Evolutionary conservation across 2,888 invertebrate genomes (phyloP).

Genomic region (Brachypterus glaber): DNA sequence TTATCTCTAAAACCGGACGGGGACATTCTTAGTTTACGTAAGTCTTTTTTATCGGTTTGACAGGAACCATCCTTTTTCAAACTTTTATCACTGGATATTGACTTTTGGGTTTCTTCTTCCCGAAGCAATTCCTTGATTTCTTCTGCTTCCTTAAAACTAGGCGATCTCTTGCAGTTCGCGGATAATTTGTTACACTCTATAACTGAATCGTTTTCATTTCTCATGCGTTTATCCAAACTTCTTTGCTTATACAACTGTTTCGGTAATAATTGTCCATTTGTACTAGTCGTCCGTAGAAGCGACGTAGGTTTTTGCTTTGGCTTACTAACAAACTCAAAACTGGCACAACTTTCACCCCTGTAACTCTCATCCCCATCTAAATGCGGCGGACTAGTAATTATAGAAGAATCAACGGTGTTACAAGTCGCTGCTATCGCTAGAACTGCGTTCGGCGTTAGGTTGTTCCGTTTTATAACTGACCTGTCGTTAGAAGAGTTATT

Average conservation of each 20-base stretch:
- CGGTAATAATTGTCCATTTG: slow-evolving; percentile 27
- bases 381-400: slow-evolving; percentile 46
- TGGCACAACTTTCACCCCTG: slow-evolving; percentile 53
- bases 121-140: slow-evolving; percentile 35
- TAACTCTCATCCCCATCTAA: slow-evolving; percentile 54
- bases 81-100: slow-evolving; percentile 46
- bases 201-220: slow-evolving; percentile 38
- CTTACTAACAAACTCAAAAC: slow-evolving; percentile 52
- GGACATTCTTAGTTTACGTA: slow-evolving; percentile 44
- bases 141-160: slow-evolving; percentile 41
- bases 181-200: slow-evolving; percentile 39
- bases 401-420: slow-evolving; percentile 42
- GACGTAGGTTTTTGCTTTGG: slow-evolving; percentile 31
- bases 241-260: slow-evolving; percentile 26
- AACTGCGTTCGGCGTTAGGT: slow-evolving; percentile 50
- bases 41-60: slow-evolving; percentile 58
- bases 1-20: slow-evolving; percentile 44
- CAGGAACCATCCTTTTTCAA: slow-evolving; percentile 55
- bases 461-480: slow-evolving; percentile 31
- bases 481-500: slow-evolving; percentile 33
- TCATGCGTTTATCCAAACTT: slow-evolving; percentile 32
- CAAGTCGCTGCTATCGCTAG: slow-evolving; percentile 42
- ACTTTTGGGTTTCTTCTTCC: slow-evolving; percentile 41
- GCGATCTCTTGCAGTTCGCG: slow-evolving; percentile 38
- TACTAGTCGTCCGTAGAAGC: slow-evolving; percentile 32